These are phyloP conservation scores for Camponotus vicinus DNA, from an alignment of 1,140 invertebrate genomes.

Conservation along the genomic window DNA sequence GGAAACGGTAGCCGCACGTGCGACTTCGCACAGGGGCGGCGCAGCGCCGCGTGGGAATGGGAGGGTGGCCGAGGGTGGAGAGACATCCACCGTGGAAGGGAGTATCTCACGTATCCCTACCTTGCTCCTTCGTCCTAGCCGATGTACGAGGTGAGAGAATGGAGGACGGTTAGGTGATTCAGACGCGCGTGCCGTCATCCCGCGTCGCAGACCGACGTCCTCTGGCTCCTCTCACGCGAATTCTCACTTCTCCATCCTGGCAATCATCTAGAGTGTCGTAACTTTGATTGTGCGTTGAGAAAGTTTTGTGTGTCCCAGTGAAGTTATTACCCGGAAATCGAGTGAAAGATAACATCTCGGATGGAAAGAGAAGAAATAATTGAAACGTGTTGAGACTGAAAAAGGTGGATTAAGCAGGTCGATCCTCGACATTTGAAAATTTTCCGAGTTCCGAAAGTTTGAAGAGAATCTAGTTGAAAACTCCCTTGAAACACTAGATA, in stretches of 20 bases:
- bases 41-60: slow-evolving; percentile 55
- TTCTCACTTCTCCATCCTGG: neutral
- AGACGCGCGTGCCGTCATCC: slow-evolving; percentile 72
- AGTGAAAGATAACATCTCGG: slow-evolving; percentile 16
- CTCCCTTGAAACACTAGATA: neutral
- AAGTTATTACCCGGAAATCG: slow-evolving; percentile 1
- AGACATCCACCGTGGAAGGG: slow-evolving; percentile 61
- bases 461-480: neutral
- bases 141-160: slow-evolving; percentile 79
- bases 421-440: neutral
- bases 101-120: slow-evolving; percentile 57
- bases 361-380: neutral
- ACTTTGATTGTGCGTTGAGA: neutral
- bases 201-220: slow-evolving; percentile 38
- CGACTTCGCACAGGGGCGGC: slow-evolving; percentile 72
- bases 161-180: slow-evolving; percentile 79
- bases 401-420: neutral
- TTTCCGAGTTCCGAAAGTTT: neutral
- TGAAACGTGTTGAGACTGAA: neutral
- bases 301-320: slow-evolving; percentile 8
- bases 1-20: slow-evolving; percentile 62
- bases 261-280: neutral
- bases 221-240: neutral
- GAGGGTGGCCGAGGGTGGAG: slow-evolving; percentile 64
- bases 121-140: slow-evolving; percentile 58